Conservation (phyloP, 2,113 vertebrate genomes). For the Dendropsophus ebraccatus region DNA sequence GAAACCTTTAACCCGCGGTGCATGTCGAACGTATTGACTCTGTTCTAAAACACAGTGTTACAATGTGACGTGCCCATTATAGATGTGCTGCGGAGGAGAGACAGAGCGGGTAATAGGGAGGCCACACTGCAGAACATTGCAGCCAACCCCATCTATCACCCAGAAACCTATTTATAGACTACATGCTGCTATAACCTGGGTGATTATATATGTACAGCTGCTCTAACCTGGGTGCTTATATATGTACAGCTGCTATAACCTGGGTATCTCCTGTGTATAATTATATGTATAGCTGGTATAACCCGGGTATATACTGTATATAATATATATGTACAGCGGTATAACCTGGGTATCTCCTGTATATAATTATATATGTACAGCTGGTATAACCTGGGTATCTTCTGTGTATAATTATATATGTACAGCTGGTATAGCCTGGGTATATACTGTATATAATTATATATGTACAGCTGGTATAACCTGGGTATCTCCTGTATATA, state of each 20-base stretch:
- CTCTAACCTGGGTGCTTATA: not conserved
- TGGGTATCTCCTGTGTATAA: not conserved
- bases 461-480: conserved; percentile 3
- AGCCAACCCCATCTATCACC: not conserved
- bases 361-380: conserved; percentile 3
- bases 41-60: not conserved
- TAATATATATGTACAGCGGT: not conserved
- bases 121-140: not conserved
- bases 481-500: not conserved
- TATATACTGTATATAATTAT: not conserved
- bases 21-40: conserved; percentile 41
- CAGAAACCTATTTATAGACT: not conserved
- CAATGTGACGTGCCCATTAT: not conserved
- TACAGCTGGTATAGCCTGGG: not conserved
- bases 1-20: conserved; percentile 44
- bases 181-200: not conserved
- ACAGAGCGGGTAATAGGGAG: too few species aligned
- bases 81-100: not conserved
- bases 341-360: not conserved
- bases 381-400: not conserved
- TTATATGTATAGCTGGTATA: not conserved
- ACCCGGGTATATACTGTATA: not conserved
- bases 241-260: not conserved
- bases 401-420: not conserved
- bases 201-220: not conserved